These are phyloP conservation scores for Ditula angustiorana DNA, from an alignment of 2,888 invertebrate species.

Conservation along the genomic window DNA sequence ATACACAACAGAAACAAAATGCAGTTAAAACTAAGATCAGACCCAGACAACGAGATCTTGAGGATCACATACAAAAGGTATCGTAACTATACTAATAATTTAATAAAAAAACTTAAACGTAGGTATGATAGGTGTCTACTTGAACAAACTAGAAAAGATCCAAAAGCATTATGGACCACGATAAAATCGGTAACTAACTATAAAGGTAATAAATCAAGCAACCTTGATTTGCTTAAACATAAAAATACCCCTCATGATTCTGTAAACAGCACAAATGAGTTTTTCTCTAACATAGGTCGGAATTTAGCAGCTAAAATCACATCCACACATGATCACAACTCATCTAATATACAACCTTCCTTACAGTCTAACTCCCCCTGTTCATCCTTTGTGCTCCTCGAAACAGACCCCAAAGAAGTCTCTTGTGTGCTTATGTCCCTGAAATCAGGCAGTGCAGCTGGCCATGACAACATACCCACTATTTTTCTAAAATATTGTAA, in stretches of 20 bases:
- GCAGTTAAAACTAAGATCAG: neutral
- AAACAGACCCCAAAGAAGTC: neutral
- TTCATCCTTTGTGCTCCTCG: neutral
- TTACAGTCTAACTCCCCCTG: neutral
- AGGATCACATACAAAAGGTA: neutral
- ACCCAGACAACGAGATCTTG: neutral
- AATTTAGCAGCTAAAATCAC: neutral
- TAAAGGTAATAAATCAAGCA: neutral
- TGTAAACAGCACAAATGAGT: neutral
- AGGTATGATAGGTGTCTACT: neutral
- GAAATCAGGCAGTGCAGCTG: neutral
- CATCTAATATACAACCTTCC: no score
- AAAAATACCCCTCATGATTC: neutral
- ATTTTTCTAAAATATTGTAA: neutral
- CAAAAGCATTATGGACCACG: neutral
- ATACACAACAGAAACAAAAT: neutral
- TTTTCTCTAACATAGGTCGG: neutral
- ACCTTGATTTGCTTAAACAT: neutral
- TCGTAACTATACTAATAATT: conserved; percentile 1
- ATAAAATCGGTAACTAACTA: conserved; percentile 1
- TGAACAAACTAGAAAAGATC: neutral
- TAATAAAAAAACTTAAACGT: conserved; percentile 4
- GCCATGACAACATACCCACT: neutral
- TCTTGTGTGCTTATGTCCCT: neutral
- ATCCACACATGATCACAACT: neutral